phyloP scores from a whole-genome alignment of 2,888 invertebrate species.

The Lasiommata megera region DNA sequence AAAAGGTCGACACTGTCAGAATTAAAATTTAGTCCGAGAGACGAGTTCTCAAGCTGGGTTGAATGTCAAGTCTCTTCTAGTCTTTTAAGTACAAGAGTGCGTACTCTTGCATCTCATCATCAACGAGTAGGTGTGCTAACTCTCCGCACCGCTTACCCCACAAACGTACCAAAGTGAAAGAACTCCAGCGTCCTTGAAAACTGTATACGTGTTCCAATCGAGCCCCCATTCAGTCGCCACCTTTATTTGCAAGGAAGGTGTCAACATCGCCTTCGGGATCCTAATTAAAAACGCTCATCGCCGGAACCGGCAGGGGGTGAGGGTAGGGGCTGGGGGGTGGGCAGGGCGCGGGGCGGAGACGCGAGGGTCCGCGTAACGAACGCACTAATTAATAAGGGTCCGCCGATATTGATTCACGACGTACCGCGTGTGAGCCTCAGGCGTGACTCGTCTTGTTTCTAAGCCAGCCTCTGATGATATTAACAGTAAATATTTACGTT shows the following conservation, averaged over 20 bases:
- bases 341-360: conserved; percentile 29
- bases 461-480: conserved; percentile 1
- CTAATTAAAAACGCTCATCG: conserved; percentile 77
- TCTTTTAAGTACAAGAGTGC: neutral
- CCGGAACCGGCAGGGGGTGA: conserved; percentile 38
- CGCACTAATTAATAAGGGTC: conserved; percentile 81
- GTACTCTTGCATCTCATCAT: neutral
- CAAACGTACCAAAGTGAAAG: neutral
- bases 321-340: conserved; percentile 32
- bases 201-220: conserved; percentile 17
- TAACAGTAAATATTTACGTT: neutral
- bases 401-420: conserved; percentile 79
- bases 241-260: conserved; percentile 54
- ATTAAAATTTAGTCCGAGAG: too few relatives aligned
- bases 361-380: conserved; percentile 64
- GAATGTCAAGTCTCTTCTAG: too few relatives aligned
- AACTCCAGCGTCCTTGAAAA: conserved; percentile 14
- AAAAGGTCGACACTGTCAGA: too few relatives aligned
- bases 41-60: too few relatives aligned
- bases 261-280: conserved; percentile 55
- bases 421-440: conserved; percentile 51
- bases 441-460: conserved; percentile 25
- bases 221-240: conserved; percentile 31
- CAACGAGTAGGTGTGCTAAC: neutral
- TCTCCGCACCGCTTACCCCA: neutral